phyloP scores from a whole-genome alignment of 2,888 invertebrate genomes.

The Cerastoderma edule region DNA sequence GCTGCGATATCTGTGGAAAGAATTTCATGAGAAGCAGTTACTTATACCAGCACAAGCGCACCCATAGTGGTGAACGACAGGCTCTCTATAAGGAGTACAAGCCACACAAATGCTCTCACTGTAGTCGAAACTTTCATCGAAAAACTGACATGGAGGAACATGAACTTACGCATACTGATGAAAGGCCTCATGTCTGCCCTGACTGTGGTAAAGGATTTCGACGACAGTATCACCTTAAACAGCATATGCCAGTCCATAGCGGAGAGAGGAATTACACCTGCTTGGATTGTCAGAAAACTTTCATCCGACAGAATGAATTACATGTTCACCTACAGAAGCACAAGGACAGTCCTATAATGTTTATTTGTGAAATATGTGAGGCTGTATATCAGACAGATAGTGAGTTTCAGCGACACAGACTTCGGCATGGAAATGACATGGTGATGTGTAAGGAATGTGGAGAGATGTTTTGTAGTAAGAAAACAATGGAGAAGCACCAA shows the following conservation, averaged over 20 bases:
- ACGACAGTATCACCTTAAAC: constrained; percentile 24
- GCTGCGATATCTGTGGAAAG: constrained; percentile 28
- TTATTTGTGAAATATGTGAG: constrained; percentile 23
- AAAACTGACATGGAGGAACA: constrained; percentile 32
- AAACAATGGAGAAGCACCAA: constrained; percentile 19
- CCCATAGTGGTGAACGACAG: constrained; percentile 28
- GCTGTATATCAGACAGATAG: constrained; percentile 25
- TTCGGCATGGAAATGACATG: constrained; percentile 16
- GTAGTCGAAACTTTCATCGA: constrained; percentile 27
- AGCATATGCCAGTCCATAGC: constrained; percentile 25
- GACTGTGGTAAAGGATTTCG: constrained; percentile 25
- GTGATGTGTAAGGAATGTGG: constrained; percentile 29
- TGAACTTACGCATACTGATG: constrained; percentile 27
- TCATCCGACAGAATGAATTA: constrained; percentile 25
- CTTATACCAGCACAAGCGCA: constrained; percentile 30
- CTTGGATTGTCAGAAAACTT: constrained; percentile 28
- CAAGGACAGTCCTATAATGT: constrained; percentile 13
- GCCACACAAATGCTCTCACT: constrained; percentile 22
- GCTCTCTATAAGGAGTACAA: constrained; percentile 24
- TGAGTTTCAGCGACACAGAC: constrained; percentile 18
- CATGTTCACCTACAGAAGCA: constrained; percentile 27
- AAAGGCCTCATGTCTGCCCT: constrained; percentile 9
- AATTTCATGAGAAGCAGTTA: constrained; percentile 27
- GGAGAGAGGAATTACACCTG: constrained; percentile 24
- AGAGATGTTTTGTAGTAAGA: constrained; percentile 14